Evolutionary conservation across 1,140 invertebrate species (phyloP).

Genomic region (Metopolophium dirhodum): DNA sequence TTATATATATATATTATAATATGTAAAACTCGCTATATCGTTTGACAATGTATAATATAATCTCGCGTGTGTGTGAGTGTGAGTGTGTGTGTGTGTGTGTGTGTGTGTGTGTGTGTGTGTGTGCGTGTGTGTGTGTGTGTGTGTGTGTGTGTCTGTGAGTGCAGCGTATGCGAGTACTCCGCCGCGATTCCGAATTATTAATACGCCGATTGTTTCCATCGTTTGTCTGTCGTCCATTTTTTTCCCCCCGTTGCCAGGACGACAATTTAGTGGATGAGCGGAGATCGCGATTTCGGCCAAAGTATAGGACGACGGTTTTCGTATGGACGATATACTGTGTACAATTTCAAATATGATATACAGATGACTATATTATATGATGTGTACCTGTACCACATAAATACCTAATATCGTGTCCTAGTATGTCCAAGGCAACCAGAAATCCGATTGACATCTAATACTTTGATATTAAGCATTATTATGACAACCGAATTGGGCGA

Average conservation of each 20-base stretch:
- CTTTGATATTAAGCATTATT: no score
- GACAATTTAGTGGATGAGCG: not conserved
- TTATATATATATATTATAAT: not conserved
- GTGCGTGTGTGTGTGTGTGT: not conserved
- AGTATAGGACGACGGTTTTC: not conserved
- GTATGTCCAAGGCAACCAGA: no score
- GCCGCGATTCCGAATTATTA: conserved; percentile 15
- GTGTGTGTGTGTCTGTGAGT: no score
- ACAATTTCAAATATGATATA: no score
- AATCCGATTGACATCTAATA: no score
- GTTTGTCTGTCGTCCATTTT: conserved; percentile 18
- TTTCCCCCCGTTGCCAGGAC: not conserved
- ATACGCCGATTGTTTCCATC: not conserved
- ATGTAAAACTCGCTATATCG: not conserved
- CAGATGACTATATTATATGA: no score
- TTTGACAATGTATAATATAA: conserved; percentile 20
- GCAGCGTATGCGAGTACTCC: not conserved
- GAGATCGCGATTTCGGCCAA: not conserved
- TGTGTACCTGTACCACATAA: no score
- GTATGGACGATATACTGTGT: not conserved
- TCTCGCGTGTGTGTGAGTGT: not conserved
- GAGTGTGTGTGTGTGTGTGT: not conserved
- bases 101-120: not conserved
- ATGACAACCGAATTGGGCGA: no score
- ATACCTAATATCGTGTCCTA: no score